Percentiles rank a stretch among this genome's conserved stretches.
Conservation (phyloP, 2,113 vertebrate species). For the Desmodus rotundus region DNA sequence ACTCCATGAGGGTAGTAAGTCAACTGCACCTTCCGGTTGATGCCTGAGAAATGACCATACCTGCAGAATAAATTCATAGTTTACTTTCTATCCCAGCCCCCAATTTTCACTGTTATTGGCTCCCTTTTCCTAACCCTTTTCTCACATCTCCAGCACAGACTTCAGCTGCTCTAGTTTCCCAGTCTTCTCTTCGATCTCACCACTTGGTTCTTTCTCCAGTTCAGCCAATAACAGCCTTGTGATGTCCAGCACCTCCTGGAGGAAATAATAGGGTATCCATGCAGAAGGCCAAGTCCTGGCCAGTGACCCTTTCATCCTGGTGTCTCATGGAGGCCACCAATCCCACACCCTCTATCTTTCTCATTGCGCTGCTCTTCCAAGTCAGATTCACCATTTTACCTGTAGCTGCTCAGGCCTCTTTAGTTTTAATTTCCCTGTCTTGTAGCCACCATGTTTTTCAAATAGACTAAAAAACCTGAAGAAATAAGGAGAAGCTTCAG, state of each 20-base stretch:
- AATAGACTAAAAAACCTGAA: slow-evolving; percentile 96
- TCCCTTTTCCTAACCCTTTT: slow-evolving; percentile 8
- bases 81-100: background rate
- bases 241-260: slow-evolving; percentile 97
- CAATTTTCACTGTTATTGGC: background rate
- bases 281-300: background rate
- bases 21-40: slow-evolving; percentile 97
- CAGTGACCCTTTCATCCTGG: background rate
- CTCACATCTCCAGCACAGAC: slow-evolving; percentile 98
- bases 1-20: slow-evolving; percentile 95
- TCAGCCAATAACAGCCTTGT: slow-evolving; percentile 92
- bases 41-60: slow-evolving; percentile 99
- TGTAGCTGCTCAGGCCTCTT: slow-evolving; percentile 98
- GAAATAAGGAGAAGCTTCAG: slow-evolving; percentile 44
- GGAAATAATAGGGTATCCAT: background rate
- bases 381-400: slow-evolving; percentile 78
- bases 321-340: background rate
- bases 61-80: slow-evolving; percentile 73
- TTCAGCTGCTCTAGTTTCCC: slow-evolving; percentile 97
- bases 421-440: slow-evolving; percentile 96
- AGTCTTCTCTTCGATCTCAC: slow-evolving; percentile 95
- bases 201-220: slow-evolving; percentile 88
- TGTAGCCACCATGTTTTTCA: slow-evolving; percentile 96
- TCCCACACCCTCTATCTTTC: background rate
- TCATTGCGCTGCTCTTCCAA: background rate